Evolutionary conservation across 2,888 invertebrate species (phyloP), one percentile per base, ranked within the genome.

Genomic region (Platycnemis pennipes): DNA sequence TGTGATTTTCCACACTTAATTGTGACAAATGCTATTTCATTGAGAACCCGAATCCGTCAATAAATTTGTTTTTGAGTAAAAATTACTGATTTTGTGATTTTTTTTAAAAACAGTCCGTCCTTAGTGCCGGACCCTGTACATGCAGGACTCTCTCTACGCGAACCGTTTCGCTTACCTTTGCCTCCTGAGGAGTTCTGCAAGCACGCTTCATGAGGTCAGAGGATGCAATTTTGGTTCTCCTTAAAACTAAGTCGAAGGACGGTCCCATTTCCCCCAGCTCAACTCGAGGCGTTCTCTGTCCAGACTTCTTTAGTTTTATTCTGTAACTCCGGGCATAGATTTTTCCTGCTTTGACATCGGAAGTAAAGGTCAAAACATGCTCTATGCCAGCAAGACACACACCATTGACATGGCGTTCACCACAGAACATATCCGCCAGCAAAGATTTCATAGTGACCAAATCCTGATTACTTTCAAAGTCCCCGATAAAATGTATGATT

Each of bases 181-280:
- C 31, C 26, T 89, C 89, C 37, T 94, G 89, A 13, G 94, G 94
- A 46, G 89, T 94, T 77, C 77, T 94, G 96, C 98, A 98, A 0
- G 99, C 98, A 96, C 98, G 97, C 96, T 98, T 99, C 96, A 98
- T 98, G 26, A 99, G 97, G 96, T 99, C 99, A 95, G 98, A 98
- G 0, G 99, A 98, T 0, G 99, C 99, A 94, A 99, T 97, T 96
- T 98, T 98, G 0, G 98, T 98, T 95, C 99, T 97, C 95, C 99
- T 97, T 26, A 99, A 96, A 94, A 97, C 97, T 95, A 99, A 98
- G 96, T 99, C 99, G 95, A 99, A 97, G 44, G 98, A 98, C 42
- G 99, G 99, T 44, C 99, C 99, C 96, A 99, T 99, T 97, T 99
- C 99, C 96, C 98, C 98, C 94, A 99, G 97, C 97, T 99, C 99